Conservation (phyloP, 2,797 vertebrate genomes). For the Syngnathus rostellatus region DNA sequence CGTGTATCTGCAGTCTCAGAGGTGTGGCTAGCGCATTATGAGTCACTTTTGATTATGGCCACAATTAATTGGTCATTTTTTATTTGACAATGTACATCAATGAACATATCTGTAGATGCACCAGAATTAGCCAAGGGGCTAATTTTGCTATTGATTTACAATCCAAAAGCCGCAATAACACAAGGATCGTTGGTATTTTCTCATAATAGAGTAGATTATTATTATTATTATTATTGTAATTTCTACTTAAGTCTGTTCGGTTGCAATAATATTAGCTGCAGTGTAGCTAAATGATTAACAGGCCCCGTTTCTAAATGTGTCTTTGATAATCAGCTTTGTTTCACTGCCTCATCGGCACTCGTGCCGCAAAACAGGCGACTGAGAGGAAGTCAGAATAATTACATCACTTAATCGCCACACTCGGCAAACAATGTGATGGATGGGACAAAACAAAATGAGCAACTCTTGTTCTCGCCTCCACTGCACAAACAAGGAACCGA, state of each 20-base stretch:
- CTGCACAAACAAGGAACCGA: background rate
- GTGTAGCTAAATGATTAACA: background rate
- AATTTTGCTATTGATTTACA: background rate
- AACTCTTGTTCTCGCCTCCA: background rate
- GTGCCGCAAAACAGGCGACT: slow-evolving; percentile 32
- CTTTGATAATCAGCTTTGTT: slow-evolving; percentile 23
- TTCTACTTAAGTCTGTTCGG: background rate
- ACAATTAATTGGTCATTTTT: background rate
- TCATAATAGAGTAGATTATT: background rate
- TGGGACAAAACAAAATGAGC: background rate
- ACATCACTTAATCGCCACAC: slow-evolving; percentile 44
- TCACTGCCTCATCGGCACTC: slow-evolving; percentile 6
- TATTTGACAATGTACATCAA: too few species aligned
- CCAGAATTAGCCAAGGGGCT: too few species aligned
- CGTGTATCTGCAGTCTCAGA: background rate
- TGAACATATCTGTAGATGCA: too few species aligned
- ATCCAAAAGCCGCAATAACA: background rate
- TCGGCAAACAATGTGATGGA: slow-evolving; percentile 20
- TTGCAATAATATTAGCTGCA: slow-evolving; percentile 1
- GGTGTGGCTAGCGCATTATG: background rate
- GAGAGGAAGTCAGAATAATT: slow-evolving; percentile 52
- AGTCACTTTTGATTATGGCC: background rate
- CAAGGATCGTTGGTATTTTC: background rate
- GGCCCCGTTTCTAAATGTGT: background rate
- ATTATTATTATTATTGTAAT: background rate